Base-by-base conservation (phyloP, 2,113 vertebrate species). In the Melanostigma gelatinosum region DNA sequence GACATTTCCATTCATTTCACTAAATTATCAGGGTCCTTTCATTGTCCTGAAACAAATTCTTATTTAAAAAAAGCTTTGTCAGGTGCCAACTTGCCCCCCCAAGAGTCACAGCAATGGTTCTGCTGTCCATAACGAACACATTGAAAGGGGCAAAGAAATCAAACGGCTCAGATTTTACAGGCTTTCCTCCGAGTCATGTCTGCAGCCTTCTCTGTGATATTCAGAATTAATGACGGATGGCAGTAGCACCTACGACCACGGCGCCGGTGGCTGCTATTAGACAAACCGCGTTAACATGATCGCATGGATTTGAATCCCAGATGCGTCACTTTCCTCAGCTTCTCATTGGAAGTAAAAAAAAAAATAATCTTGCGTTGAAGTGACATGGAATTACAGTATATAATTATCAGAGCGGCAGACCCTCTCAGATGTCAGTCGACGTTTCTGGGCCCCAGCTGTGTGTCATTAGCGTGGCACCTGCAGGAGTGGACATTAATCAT, bases 1-100 rank as follows among this genome's bases (percentile, higher is more conserved):
- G 95, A 93, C 94, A 95, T 96, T 97, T 96, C 91, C 82, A 91
- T 95, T 94, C 90, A 83, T 91, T 93, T 93, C 92, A 93, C 89
- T 93, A 87, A 94, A 94, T 94, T 90, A 93, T 94, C 86, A 84
- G 83, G 82, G 75, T 90, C 80, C 88, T 90, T 93, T 94, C 91
- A 91, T 93, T 95, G 93, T 94, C 89, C 92, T 96, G 90, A 92
- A 91, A 85, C 93, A 93, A 94, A 94, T 95, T 94, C 93, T 86
- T 92, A 93, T 85, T 94, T 94, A 94, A 94, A 94, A 93, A 94
- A 92, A 92, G 88, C 92, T 91, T 94, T 95, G 92, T 95, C 91
- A 93, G 92, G 92, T 93, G 84, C 85, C 82, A 87, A 85, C 77
- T 46, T 24, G 50, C 66, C 58, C 75, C 77, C 0, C 54, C 48